A percentile compares a stretch with the other conserved stretches of the same genome.
Evolutionary conservation across 2,888 invertebrate genomes (phyloP).

Genomic region (Parnassius smintheus): DNA sequence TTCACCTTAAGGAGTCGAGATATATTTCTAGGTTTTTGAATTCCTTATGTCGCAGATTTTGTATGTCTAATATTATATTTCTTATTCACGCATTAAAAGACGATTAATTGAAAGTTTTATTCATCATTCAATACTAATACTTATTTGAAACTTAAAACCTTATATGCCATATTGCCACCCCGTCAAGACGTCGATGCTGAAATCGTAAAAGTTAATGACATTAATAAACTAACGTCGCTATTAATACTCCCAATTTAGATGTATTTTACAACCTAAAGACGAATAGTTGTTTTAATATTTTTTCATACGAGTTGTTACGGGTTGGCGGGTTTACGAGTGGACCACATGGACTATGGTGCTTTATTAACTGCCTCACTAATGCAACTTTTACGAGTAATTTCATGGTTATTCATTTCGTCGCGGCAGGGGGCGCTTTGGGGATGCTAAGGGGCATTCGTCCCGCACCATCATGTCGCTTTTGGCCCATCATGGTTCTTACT

Average conservation of each 20-base stretch:
- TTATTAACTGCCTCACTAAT: slow-evolving; percentile 70
- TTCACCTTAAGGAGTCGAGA: no score
- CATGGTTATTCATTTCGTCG: slow-evolving; percentile 69
- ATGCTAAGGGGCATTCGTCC: slow-evolving; percentile 39
- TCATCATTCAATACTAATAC: no score
- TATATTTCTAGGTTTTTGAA: no score
- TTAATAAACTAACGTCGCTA: slow-evolving; percentile 53
- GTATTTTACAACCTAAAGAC: slow-evolving; percentile 46
- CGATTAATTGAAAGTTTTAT: no score
- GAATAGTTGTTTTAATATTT: slow-evolving; percentile 36
- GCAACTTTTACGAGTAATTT: slow-evolving; percentile 76
- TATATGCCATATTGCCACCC: no score
- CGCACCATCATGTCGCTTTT: slow-evolving; percentile 33
- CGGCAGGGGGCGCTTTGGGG: slow-evolving; percentile 56
- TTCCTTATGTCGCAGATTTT: no score
- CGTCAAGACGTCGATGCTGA: slow-evolving; percentile 7
- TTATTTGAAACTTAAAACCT: no score
- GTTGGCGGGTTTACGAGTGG: slow-evolving; percentile 57
- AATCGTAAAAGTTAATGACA: slow-evolving; percentile 35
- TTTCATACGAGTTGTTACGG: slow-evolving; percentile 30
- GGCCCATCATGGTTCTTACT: slow-evolving; percentile 29
- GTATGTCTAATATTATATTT: no score
- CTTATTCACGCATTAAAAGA: no score
- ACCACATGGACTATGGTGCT: slow-evolving; percentile 65
- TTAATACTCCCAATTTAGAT: slow-evolving; percentile 65